A percentile compares a stretch with the other conserved stretches of the same genome.
These are phyloP conservation scores for Lepilemur septentrionalis DNA, from an alignment of 2,797 vertebrate species.

Conservation along the genomic window DNA sequence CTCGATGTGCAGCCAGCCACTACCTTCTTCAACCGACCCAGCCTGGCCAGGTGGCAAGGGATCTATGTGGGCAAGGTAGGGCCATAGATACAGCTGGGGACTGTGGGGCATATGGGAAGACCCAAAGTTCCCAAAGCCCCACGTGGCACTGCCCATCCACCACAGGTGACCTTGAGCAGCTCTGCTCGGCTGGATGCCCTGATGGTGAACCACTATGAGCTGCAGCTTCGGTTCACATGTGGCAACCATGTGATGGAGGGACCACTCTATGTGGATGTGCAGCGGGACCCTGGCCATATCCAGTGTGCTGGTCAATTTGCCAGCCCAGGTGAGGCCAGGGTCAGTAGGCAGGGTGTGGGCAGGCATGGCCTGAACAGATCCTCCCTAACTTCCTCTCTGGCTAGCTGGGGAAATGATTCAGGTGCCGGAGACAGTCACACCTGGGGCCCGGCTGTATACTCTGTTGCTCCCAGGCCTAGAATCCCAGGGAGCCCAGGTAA, in stretches of 20 bases:
- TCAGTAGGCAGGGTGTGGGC: neutral
- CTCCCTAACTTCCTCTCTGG: constrained; percentile 17
- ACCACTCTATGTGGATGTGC: constrained; percentile 74
- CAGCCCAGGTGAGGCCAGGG: constrained; percentile 74
- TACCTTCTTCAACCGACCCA: constrained; percentile 75
- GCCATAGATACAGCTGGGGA: neutral
- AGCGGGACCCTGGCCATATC: neutral
- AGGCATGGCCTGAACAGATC: neutral
- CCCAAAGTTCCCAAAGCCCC: neutral
- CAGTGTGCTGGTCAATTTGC: constrained; percentile 71
- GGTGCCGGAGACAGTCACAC: constrained; percentile 72
- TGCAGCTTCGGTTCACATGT: constrained; percentile 76
- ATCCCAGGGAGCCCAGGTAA: constrained; percentile 67
- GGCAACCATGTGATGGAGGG: neutral
- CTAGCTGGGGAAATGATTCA: constrained; percentile 76
- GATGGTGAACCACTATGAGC: constrained; percentile 74
- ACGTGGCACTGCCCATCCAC: rapidly evolving
- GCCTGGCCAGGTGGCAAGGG: neutral
- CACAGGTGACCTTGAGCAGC: constrained; percentile 83
- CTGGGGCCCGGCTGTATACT: constrained; percentile 67
- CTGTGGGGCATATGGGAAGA: neutral
- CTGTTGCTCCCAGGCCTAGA: constrained; percentile 70
- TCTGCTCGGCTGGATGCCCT: constrained; percentile 73
- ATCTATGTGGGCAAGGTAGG: constrained; percentile 56
- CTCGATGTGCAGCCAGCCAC: constrained; percentile 54